Evolutionary conservation across 23 tunicate species (phyloP), one percentile per base, ranked within the genome.

Genomic region (Trididemnum nubilum): DNA sequence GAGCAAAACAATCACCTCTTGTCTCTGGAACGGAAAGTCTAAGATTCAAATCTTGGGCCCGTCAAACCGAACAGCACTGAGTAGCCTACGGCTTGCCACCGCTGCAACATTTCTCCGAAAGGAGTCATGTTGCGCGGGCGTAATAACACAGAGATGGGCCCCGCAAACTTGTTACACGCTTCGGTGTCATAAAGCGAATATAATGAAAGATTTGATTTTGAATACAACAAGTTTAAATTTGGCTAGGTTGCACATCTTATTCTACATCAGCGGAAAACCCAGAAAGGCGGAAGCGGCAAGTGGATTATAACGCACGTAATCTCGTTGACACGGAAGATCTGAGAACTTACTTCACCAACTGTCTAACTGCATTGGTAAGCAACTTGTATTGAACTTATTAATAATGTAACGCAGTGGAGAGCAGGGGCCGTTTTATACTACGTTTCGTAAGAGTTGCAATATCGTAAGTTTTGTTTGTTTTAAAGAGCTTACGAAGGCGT

Each of bases 271-370:
- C 57, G 57, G 57, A 49, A 49, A 9, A 49, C 18, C 25, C 9
- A 70, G 75, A 70, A 70, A 34, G 31, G n/a, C n/a, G n/a, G n/a
- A 70, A 70, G 38, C n/a, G 75, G 12, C 75, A 70, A 70, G 37
- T 9, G 26, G n/a, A 63, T 15, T 9, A 23, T 23, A 70, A 33
- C 12, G 9, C 3, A 4, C 37, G 12, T 7, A 37, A 70, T 7
- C 2, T 33, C 22, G 37, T 70, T 7, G 75, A 70, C n/a, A 70
- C 75, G n/a, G n/a, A 34, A 33, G 18, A 33, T 7, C 38, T 70
- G 15, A 30, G 75, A 34, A 37, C 28, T 28, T 70, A 70, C 75
- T 70, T 70, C n/a, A 70, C 75, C 3, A 37, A 36, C 18, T 70
- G 75, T 22, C 44, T 70, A 30, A 34, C 39, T 33, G 37, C 39